These are phyloP conservation scores for Hafferia zeledoni DNA, from an alignment of 2,797 vertebrate genomes.

Conservation along the genomic window DNA sequence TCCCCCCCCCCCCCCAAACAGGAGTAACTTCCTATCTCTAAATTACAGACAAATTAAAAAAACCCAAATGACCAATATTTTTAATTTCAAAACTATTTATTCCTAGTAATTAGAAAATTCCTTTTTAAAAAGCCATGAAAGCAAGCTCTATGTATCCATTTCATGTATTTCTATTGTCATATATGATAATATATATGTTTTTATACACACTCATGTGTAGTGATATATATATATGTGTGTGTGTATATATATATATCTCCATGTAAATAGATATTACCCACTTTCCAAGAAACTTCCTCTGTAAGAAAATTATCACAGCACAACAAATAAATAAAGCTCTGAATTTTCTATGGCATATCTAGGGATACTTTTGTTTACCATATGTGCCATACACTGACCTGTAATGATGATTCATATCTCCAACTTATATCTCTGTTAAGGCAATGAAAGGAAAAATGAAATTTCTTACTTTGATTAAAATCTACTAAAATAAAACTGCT, in stretches of 20 bases:
- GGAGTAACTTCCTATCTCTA: neutral
- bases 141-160: fast-evolving
- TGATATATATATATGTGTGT: neutral
- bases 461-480: neutral
- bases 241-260: neutral
- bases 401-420: neutral
- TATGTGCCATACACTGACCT: neutral
- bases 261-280: neutral
- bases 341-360: neutral
- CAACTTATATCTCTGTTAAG: neutral
- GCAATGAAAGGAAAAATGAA: neutral
- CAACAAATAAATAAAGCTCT: neutral
- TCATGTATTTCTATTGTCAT: neutral
- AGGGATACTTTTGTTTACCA: neutral
- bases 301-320: neutral
- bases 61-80: fast-evolving
- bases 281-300: neutral
- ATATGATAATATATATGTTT: neutral
- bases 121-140: neutral
- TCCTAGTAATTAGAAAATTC: neutral
- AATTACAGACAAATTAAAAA: neutral
- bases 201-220: neutral
- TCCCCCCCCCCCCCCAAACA: no score
- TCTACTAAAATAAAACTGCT: neutral
- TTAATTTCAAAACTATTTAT: neutral